Evolutionary conservation across 2,113 vertebrate species (phyloP).

Genomic region (Steatornis caripensis): DNA sequence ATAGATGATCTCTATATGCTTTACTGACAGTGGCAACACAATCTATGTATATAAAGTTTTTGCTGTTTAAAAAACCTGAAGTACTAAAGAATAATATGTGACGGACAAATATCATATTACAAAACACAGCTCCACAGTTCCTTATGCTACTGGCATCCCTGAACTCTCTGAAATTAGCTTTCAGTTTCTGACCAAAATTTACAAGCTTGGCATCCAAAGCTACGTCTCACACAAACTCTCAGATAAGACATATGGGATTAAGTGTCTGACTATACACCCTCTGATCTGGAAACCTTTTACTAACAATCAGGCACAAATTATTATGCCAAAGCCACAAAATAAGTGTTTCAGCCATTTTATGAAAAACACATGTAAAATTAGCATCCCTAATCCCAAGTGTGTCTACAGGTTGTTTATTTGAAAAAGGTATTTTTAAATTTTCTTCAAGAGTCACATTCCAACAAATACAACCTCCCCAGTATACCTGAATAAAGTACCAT

Average conservation of each 20-base stretch:
- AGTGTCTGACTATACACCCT: fast-evolving
- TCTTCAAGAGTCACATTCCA: neutral
- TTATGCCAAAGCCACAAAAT: neutral
- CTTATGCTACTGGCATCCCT: neutral
- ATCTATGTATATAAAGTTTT: neutral
- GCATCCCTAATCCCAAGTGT: neutral
- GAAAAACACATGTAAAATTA: neutral
- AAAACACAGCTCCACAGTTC: neutral
- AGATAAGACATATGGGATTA: neutral
- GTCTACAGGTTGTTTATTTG: neutral
- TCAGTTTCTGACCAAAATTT: neutral
- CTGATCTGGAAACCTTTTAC: neutral
- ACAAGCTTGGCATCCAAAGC: neutral
- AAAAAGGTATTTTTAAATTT: neutral
- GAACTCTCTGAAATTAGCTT: neutral
- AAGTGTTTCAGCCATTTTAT: neutral
- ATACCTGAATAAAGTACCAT: neutral
- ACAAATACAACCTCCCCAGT: neutral
- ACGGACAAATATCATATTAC: neutral
- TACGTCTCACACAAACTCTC: fast-evolving
- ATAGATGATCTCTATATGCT: neutral
- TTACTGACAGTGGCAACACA: neutral
- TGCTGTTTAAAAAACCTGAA: neutral
- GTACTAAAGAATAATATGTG: neutral
- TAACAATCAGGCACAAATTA: neutral